Evolutionary conservation across 2,113 vertebrate species (phyloP), one percentile per base, ranked within the genome.

Genomic region (Phrynosoma blainvillii): DNA sequence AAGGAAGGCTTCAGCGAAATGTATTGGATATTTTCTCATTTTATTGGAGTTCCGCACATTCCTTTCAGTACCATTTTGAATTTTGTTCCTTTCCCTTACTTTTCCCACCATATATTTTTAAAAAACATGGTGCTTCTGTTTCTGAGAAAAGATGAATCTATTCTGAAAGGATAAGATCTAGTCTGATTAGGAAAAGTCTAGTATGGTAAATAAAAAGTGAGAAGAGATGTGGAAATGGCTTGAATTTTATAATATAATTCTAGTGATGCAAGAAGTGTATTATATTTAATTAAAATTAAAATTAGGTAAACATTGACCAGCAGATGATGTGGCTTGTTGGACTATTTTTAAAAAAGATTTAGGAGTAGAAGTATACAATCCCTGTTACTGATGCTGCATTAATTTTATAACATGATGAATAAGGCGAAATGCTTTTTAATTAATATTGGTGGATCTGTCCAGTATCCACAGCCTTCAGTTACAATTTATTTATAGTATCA

Each of bases 251-350:
- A 85, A 89, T 82, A 92, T 66, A n/a, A 92, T 91, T 90, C 32
- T 62, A 0, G 1, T 91, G 83, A 66, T 62, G 78, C 79, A 79
- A 79, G 47, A 73, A 71, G 47, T 87, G n/a, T 36, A 36, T 36
- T 36, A 36, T 36, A 36, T 2, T 85, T 94, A 94, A 93, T 94
- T 93, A 90, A 89, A 88, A 89, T 74, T 32, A 82, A 73, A 74
- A 74, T 74, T 74, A 54, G 70, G 87, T 84, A 93, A 94, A 91
- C 77, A 86, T 8, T 14, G 56, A 27, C 18, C 59, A 79, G 59
- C 70, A 89, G 42, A 75, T 73, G 54, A 25, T 73, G 76, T 71
- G 68, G 86, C 83, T 92, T 90, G 88, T 82, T 62, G 70, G 23
- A 42, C 76, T 62, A 21, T 62, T 94, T 90, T 92, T 88, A 47